Conservation (phyloP, 2,888 invertebrate genomes). For the Acanthosepion esculentum region DNA sequence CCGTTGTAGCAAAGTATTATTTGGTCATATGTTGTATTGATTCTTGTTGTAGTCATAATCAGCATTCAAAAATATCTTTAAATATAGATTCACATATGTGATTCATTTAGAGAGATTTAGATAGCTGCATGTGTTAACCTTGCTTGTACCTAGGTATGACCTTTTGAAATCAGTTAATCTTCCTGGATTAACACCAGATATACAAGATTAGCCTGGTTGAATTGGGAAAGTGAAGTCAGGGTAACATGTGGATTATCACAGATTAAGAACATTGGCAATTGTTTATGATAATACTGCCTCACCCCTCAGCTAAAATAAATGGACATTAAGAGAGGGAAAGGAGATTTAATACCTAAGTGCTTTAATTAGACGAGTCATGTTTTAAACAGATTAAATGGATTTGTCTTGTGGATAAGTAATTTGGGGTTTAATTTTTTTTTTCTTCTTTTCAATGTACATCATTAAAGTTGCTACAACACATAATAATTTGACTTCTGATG, state of each 20-base stretch:
- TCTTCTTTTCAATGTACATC: neutral
- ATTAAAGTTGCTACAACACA: too few relatives aligned
- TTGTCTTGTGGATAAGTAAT: neutral
- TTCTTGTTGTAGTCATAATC: neutral
- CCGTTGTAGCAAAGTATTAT: neutral
- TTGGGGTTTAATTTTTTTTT: neutral
- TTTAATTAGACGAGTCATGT: neutral
- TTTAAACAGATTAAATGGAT: neutral
- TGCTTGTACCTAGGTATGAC: neutral
- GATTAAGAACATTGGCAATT: neutral
- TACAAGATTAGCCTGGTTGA: neutral
- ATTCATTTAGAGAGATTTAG: neutral
- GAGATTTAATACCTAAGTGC: neutral
- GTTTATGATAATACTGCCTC: constrained; percentile 23
- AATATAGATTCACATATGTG: neutral
- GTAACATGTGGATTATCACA: neutral
- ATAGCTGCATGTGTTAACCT: neutral
- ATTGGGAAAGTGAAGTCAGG: neutral
- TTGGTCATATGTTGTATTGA: neutral
- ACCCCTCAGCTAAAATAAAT: neutral
- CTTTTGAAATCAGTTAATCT: neutral
- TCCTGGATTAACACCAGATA: neutral
- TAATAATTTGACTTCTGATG: too few relatives aligned
- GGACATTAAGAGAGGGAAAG: neutral
- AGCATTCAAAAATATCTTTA: neutral